phyloP scores from a whole-genome alignment of 1,140 invertebrate genomes.

The Saccostrea cuccullata region DNA sequence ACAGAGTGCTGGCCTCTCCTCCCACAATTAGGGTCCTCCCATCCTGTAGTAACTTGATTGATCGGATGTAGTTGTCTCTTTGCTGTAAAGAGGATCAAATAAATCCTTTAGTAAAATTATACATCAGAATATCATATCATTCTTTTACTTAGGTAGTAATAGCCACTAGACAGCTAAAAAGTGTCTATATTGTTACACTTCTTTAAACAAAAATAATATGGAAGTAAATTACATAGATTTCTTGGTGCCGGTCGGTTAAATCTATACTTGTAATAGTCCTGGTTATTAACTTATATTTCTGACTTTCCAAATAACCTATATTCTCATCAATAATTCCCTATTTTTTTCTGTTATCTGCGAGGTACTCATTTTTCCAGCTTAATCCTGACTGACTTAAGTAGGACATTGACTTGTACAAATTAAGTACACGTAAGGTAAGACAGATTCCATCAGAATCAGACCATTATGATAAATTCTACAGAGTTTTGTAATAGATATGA shows the following conservation, averaged over 20 bases:
- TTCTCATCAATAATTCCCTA: neutral
- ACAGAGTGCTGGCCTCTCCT: constrained; percentile 96
- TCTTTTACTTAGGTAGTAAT: neutral
- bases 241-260: neutral
- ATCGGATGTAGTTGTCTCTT: constrained; percentile 98
- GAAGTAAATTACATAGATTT: neutral
- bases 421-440: neutral
- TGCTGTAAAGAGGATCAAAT: constrained; percentile 70
- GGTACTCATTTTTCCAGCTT: neutral
- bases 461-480: neutral
- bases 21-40: constrained; percentile 97
- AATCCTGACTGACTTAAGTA: neutral
- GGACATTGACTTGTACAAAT: neutral
- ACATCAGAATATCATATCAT: neutral
- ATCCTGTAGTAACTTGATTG: constrained; percentile 97
- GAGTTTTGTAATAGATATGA: neutral
- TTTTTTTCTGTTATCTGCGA: neutral
- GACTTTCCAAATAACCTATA: neutral
- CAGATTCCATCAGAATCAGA: neutral
- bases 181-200: neutral
- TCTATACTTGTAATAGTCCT: neutral
- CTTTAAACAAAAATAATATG: neutral
- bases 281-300: neutral
- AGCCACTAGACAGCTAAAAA: neutral
- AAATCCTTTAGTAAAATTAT: neutral